Percentiles rank a stretch among this genome's conserved stretches.
These are phyloP conservation scores for Myripristis jacobus DNA, from an alignment of 2,797 vertebrate genomes.

Conservation along the genomic window DNA sequence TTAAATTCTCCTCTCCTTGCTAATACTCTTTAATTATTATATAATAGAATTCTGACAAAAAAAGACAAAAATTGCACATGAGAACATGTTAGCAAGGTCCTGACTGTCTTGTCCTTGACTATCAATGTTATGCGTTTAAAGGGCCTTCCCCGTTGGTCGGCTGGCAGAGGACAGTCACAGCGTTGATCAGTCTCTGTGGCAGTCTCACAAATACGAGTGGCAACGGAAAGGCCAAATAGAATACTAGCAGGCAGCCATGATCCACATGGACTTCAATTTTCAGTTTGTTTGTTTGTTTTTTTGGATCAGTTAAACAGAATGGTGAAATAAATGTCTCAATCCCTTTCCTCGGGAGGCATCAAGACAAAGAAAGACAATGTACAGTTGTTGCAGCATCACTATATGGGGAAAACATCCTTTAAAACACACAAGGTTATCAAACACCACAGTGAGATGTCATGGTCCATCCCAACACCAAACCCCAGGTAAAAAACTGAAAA, in stretches of 20 bases:
- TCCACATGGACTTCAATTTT: slow-evolving; percentile 47
- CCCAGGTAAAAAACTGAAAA: slow-evolving; percentile 79
- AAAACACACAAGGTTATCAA: slow-evolving; percentile 83
- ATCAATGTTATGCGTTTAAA: slow-evolving; percentile 86
- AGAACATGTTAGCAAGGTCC: slow-evolving; percentile 68
- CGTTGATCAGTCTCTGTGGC: slow-evolving; percentile 87
- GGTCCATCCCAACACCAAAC: slow-evolving; percentile 86
- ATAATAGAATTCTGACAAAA: slow-evolving; percentile 57
- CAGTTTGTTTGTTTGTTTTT: slow-evolving; percentile 66
- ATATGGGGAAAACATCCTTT: slow-evolving; percentile 79
- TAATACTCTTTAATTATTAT: slow-evolving; percentile 88
- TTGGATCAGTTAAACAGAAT: slow-evolving; percentile 84
- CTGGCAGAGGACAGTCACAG: slow-evolving; percentile 31
- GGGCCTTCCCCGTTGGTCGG: slow-evolving; percentile 44
- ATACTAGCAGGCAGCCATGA: slow-evolving; percentile 86
- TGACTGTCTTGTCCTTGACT: slow-evolving; percentile 80
- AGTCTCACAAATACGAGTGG: slow-evolving; percentile 87
- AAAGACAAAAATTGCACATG: slow-evolving; percentile 86
- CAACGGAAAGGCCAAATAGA: slow-evolving; percentile 82
- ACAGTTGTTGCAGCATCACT: slow-evolving; percentile 70
- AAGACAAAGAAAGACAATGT: slow-evolving; percentile 78
- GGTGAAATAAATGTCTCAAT: slow-evolving; percentile 85
- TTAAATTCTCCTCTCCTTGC: slow-evolving; percentile 77
- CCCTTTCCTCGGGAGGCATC: slow-evolving; percentile 64
- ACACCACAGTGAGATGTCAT: slow-evolving; percentile 85